phyloP scores from a whole-genome alignment of 2,888 invertebrate species.

The Drosophila kuntzei region DNA sequence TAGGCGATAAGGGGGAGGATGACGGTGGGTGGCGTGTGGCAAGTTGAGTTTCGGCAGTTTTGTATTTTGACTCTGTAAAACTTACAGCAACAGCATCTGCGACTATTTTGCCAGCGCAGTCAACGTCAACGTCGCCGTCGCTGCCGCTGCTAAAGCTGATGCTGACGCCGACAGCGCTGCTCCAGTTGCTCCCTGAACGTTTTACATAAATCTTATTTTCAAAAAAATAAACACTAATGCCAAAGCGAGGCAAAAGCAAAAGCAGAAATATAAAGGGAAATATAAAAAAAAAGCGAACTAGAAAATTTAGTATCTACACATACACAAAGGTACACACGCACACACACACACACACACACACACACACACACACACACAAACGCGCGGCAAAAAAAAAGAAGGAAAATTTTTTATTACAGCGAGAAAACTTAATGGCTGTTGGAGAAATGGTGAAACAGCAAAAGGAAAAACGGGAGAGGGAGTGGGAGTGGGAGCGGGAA shows the following conservation, averaged over 20 bases:
- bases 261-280: conserved; percentile 49
- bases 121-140: conserved; percentile 9
- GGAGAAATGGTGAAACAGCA: too few relatives aligned
- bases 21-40: background rate
- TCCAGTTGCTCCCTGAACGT: conserved; percentile 52
- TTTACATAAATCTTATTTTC: conserved; percentile 85
- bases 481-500: conserved; percentile 4
- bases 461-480: conserved; percentile 38
- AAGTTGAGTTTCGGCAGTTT: conserved; percentile 58
- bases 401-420: conserved; percentile 84
- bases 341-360: conserved; percentile 41
- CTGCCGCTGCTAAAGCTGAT: conserved; percentile 48
- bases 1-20: conserved; percentile 18
- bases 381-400: conserved; percentile 67
- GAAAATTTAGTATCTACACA: conserved; percentile 82
- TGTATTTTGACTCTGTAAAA: conserved; percentile 67
- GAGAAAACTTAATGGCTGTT: conserved; percentile 84
- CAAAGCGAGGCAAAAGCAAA: conserved; percentile 58
- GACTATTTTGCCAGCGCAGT: conserved; percentile 62
- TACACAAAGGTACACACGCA: conserved; percentile 47
- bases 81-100: conserved; percentile 82
- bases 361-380: conserved; percentile 38
- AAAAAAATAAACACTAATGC: conserved; percentile 84
- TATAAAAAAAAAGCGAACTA: conserved; percentile 70
- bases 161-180: conserved; percentile 25